Percentiles rank a stretch among this genome's conserved stretches.
Conservation (phyloP, 2,888 invertebrate genomes). For the Branchellion lobata region DNA sequence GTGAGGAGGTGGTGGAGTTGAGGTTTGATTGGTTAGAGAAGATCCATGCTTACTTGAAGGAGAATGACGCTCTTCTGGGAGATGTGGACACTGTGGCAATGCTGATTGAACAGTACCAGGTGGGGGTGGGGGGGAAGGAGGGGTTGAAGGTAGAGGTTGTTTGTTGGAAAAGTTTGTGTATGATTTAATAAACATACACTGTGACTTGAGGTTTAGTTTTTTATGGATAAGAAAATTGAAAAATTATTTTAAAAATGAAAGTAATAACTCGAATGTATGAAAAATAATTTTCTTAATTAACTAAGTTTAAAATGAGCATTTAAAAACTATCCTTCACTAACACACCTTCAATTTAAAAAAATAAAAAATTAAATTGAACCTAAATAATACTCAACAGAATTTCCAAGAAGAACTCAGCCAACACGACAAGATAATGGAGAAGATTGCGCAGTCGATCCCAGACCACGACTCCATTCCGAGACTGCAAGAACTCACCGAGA, state of each 20-base stretch:
- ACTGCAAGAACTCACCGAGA: conserved; percentile 58
- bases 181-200: no score
- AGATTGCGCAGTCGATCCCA: conserved; percentile 58
- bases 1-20: conserved; percentile 60
- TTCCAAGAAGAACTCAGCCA: conserved; percentile 59
- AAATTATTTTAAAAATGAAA: no score
- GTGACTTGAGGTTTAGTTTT: neutral
- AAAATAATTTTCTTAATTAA: no score
- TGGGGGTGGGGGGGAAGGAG: no score
- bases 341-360: no score
- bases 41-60: conserved; percentile 58
- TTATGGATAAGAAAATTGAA: neutral
- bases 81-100: conserved; percentile 62
- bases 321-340: no score
- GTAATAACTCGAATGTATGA: no score
- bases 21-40: conserved; percentile 61
- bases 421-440: conserved; percentile 53
- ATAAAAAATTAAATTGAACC: no score
- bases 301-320: no score
- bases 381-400: neutral
- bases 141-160: no score
- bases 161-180: no score
- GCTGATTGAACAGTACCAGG: conserved; percentile 61
- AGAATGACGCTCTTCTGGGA: conserved; percentile 60
- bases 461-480: conserved; percentile 55